Percentiles rank a stretch among this genome's conserved stretches.
These are phyloP conservation scores for Pegoplata infirma DNA, from an alignment of 2,888 invertebrate species.

Conservation along the genomic window DNA sequence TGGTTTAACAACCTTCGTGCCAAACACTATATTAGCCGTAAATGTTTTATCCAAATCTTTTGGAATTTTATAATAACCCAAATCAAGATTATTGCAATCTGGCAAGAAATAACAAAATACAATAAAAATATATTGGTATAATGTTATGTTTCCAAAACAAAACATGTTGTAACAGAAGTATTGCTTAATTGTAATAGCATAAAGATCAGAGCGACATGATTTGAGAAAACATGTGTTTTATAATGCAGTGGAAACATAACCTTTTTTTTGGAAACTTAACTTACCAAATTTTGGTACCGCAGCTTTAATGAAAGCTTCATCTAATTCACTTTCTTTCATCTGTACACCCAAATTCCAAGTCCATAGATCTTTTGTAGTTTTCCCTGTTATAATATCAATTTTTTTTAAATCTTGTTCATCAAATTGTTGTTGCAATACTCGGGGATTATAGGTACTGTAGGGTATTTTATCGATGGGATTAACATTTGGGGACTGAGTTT, in stretches of 20 bases:
- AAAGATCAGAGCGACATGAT: no score
- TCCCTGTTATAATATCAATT: slow-evolving; percentile 70
- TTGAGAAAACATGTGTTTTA: no score
- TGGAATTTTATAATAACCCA: slow-evolving; percentile 71
- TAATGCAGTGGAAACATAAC: no score
- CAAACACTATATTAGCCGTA: slow-evolving; percentile 71
- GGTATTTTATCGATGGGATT: slow-evolving; percentile 66
- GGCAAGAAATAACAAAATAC: background rate
- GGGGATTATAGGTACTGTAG: slow-evolving; percentile 74
- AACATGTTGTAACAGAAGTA: no score
- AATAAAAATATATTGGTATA: background rate
- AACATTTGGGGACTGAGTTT: slow-evolving; percentile 66
- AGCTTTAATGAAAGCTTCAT: slow-evolving; percentile 67
- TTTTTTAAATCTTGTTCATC: slow-evolving; percentile 69
- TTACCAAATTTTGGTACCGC: slow-evolving; percentile 69
- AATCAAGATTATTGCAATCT: slow-evolving; percentile 68
- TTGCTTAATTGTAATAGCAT: no score
- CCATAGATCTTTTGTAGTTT: slow-evolving; percentile 69
- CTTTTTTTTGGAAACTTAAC: slow-evolving; percentile 47
- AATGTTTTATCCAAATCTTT: slow-evolving; percentile 73
- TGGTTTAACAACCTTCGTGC: slow-evolving; percentile 67
- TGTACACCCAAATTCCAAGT: slow-evolving; percentile 73
- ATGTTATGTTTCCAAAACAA: no score
- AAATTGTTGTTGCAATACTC: slow-evolving; percentile 72
- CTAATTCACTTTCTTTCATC: slow-evolving; percentile 67